Evolutionary conservation across 37 sponge, comb jelly and placozoan species (phyloP).

Genomic region (Beroe ovata): DNA sequence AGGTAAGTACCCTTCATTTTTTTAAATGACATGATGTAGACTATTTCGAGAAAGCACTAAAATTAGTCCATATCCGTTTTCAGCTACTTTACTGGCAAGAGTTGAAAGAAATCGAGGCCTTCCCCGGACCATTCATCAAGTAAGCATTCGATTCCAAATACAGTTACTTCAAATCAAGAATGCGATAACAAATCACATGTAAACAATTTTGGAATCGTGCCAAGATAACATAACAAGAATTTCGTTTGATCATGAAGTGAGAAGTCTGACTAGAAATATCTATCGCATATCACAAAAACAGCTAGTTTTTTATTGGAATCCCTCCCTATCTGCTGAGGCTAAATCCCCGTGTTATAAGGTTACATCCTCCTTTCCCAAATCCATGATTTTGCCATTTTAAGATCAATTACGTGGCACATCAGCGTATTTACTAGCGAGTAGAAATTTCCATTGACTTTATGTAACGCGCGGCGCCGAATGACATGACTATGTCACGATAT

Average conservation of each 20-base stretch:
- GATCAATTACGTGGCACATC: conserved; percentile 36
- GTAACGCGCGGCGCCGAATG: conserved; percentile 42
- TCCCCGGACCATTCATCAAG: conserved; percentile 61
- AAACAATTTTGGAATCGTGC: background rate
- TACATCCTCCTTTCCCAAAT: background rate
- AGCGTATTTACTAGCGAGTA: background rate
- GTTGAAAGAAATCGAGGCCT: conserved; percentile 46
- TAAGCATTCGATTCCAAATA: background rate
- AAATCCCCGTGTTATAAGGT: background rate
- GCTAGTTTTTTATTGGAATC: too few relatives aligned
- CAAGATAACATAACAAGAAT: conserved; percentile 8
- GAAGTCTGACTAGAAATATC: too few relatives aligned
- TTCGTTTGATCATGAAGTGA: too few relatives aligned
- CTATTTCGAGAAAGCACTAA: background rate
- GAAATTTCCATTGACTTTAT: background rate
- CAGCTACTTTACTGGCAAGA: conserved; percentile 63
- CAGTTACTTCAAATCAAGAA: too few relatives aligned
- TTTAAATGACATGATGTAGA: background rate
- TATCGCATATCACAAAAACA: too few relatives aligned
- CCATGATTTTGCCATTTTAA: background rate
- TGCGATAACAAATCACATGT: too few relatives aligned
- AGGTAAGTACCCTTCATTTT: conserved; percentile 8
- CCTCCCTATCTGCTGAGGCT: too few relatives aligned
- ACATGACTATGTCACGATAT: background rate
- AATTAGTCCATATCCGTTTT: background rate